phyloP scores from a whole-genome alignment of 2,113 vertebrate species.

The Sula dactylatra region DNA sequence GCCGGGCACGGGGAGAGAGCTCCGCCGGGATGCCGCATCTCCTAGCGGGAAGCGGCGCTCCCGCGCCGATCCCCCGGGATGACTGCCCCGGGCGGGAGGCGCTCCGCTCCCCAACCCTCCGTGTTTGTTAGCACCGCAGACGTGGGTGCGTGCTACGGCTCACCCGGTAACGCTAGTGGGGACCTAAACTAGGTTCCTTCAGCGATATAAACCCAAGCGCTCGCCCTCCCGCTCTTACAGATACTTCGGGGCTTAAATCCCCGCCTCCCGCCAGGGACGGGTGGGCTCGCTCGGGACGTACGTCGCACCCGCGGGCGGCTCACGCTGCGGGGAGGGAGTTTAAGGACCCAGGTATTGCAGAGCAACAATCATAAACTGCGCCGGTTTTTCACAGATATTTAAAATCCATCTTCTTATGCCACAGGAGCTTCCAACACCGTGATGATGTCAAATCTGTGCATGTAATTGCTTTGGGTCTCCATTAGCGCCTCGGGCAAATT shows the following conservation, averaged over 20 bases:
- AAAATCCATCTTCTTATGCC: neutral
- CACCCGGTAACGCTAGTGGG: rapidly evolving
- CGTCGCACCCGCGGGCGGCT: neutral
- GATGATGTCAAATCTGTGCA: neutral
- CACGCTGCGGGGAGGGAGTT: neutral
- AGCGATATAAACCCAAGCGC: rapidly evolving
- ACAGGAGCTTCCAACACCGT: neutral
- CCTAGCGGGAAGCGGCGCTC: too few species aligned
- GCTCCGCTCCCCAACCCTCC: neutral
- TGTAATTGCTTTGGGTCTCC: neutral
- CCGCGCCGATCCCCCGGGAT: too few species aligned
- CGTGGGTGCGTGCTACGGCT: rapidly evolving
- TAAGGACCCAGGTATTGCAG: rapidly evolving
- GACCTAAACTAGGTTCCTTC: too few species aligned
- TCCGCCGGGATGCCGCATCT: too few species aligned
- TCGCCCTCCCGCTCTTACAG: neutral
- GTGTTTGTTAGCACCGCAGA: too few species aligned
- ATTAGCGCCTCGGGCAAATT: neutral
- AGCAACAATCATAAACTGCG: neutral
- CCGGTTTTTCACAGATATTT: neutral
- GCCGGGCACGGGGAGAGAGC: neutral
- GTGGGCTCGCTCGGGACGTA: rapidly evolving
- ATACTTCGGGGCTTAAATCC: too few species aligned
- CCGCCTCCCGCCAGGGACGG: neutral
- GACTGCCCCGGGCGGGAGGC: neutral